Conservation (phyloP, 2,113 vertebrate genomes). For the Rhombomys opimus region DNA sequence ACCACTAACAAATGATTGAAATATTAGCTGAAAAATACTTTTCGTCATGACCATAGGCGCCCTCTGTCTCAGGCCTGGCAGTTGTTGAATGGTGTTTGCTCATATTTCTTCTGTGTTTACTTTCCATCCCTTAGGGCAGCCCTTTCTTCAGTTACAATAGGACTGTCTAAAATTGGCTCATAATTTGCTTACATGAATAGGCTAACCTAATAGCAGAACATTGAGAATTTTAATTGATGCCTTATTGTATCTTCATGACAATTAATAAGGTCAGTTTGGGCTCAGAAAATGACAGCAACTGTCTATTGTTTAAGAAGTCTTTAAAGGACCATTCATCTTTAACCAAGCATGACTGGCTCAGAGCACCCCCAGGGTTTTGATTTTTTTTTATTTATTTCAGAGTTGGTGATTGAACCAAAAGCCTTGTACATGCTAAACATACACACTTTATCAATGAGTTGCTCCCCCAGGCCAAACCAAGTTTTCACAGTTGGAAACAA, state of each 20-base stretch:
- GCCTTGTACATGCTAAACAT: not conserved
- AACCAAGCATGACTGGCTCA: not conserved
- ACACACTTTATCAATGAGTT: not conserved
- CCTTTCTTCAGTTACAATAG: conserved; percentile 30
- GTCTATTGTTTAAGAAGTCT: not conserved
- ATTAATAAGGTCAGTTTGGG: conserved; percentile 36
- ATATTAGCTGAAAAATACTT: conserved; percentile 15
- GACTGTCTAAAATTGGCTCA: conserved; percentile 2
- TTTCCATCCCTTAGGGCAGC: not conserved
- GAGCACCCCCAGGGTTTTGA: not conserved
- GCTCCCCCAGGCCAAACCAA: not conserved
- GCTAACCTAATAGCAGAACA: not conserved
- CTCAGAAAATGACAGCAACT: conserved; percentile 47
- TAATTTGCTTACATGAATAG: conserved; percentile 23
- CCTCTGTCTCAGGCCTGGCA: not conserved
- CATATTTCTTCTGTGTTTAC: not conserved
- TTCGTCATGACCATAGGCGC: not conserved
- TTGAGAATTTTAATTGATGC: not conserved
- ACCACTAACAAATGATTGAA: conserved; percentile 9
- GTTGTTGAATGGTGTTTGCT: not conserved
- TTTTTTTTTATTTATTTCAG: not conserved
- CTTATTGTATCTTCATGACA: not conserved
- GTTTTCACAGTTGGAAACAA: conserved; percentile 15
- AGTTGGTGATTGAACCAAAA: not conserved
- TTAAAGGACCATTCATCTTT: conserved; percentile 40